Evolutionary conservation across 1,140 invertebrate species (phyloP), one percentile per base, ranked within the genome.

Genomic region (Sipha flava): DNA sequence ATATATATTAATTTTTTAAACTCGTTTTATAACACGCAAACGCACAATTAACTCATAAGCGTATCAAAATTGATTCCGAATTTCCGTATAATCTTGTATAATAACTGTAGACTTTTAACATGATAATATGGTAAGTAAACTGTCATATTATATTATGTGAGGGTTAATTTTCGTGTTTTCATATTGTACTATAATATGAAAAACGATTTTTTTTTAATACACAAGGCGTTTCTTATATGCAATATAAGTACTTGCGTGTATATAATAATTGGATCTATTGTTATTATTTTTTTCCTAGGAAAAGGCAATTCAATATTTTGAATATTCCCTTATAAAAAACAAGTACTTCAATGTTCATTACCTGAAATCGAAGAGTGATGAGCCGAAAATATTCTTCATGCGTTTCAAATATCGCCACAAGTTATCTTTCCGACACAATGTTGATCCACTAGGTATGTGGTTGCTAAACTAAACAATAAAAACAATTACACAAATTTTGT

Each of bases 401-500:
- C 92, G 92, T 81, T 92, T 90, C 34, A 95, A 85, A 82, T 92
- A 90, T 62, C 94, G 85, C 1, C 92, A 91, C 49, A 95, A 87
- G 82, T 90, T 91, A 83, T 95, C 93, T 83, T 95, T 95, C 59
- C 90, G 88, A 81, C 93, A 94, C 83, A 95, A 93, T 1, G 90
- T 90, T 37, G 91, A 91, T 18, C 91, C 92, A 85, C 93, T 92
- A 3, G 93, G 93, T 83, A 94, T 93, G 83, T 94, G 92, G 84
- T 95, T 95, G 81, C 94, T 90, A 79, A 92, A 92, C 90, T 94
- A 85, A 37, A 40, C 26, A 62, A 29, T 29, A 70, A 37, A 43
- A 80, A 6, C 14, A 72, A 62, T 12, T 37, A 57, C 12, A 47
- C 26, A 49, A n/a, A 34, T 5, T 29, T 10, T 3, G 26, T 9